phyloP scores from a whole-genome alignment of 2,888 invertebrate species.

The Agapostemon virescens region DNA sequence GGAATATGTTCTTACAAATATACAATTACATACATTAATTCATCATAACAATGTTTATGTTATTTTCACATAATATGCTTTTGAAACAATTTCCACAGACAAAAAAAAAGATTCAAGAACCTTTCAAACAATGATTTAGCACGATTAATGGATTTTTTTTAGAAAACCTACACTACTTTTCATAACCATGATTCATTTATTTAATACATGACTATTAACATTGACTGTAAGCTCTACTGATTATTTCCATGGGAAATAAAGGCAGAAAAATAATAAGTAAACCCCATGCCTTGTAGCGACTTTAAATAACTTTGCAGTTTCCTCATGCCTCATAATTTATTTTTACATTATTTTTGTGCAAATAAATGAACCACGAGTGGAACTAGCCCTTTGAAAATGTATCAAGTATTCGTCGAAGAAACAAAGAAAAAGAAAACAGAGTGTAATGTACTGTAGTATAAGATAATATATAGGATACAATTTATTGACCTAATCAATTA shows the following conservation, averaged over 20 bases:
- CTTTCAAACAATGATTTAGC: background rate
- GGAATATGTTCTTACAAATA: background rate
- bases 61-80: constrained; percentile 40
- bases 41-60: constrained; percentile 1
- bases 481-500: background rate
- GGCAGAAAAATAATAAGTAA: background rate
- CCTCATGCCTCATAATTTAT: constrained; percentile 48
- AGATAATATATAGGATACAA: constrained; percentile 33
- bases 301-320: constrained; percentile 46
- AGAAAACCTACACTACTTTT: background rate
- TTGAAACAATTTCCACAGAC: constrained; percentile 64
- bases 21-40: constrained; percentile 4
- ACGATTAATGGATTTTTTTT: background rate
- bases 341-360: constrained; percentile 18
- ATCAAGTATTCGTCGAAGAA: background rate
- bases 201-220: constrained; percentile 6
- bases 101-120: background rate
- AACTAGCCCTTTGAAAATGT: constrained; percentile 24
- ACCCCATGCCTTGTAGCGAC: background rate
- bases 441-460: constrained; percentile 2
- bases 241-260: background rate
- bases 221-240: constrained; percentile 18
- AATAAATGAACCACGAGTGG: constrained; percentile 39
- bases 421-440: background rate
- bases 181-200: constrained; percentile 22